Evolutionary conservation across 2,113 vertebrate genomes (phyloP).

Genomic region (Barnardius zonarius): DNA sequence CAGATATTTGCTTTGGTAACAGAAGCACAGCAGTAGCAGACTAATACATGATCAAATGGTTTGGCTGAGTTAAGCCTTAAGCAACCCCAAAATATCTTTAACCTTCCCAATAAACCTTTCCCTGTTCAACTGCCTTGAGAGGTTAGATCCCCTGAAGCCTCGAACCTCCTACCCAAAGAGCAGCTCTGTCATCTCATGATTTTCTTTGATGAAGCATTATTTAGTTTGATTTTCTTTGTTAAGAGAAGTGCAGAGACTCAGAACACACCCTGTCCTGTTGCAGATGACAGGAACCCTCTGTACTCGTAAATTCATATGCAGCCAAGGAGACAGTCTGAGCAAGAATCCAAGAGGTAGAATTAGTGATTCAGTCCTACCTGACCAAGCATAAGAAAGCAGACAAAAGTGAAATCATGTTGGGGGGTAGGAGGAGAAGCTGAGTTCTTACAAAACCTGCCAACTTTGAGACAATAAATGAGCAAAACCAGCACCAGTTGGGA

Average conservation of each 20-base stretch:
- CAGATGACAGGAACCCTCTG: neutral
- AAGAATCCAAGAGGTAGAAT: neutral
- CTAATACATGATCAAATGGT: neutral
- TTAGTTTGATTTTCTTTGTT: neutral
- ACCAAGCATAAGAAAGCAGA: neutral
- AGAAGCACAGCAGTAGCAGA: neutral
- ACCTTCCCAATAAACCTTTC: neutral
- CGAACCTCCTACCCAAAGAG: neutral
- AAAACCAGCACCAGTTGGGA: slow-evolving; percentile 11
- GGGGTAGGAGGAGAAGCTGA: neutral
- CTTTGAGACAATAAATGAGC: neutral
- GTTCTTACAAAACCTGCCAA: neutral
- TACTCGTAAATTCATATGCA: neutral
- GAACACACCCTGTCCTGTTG: neutral
- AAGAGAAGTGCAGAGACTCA: neutral
- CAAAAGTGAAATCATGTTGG: neutral
- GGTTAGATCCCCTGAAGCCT: neutral
- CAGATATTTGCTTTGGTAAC: slow-evolving; percentile 28
- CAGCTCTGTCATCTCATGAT: neutral
- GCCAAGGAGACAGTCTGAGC: neutral
- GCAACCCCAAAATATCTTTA: neutral
- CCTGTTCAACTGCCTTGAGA: neutral
- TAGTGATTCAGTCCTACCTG: neutral
- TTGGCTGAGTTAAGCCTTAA: neutral
- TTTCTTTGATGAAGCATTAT: neutral